phyloP scores from a whole-genome alignment of 1,140 invertebrate genomes.

The Halyomorpha halys region DNA sequence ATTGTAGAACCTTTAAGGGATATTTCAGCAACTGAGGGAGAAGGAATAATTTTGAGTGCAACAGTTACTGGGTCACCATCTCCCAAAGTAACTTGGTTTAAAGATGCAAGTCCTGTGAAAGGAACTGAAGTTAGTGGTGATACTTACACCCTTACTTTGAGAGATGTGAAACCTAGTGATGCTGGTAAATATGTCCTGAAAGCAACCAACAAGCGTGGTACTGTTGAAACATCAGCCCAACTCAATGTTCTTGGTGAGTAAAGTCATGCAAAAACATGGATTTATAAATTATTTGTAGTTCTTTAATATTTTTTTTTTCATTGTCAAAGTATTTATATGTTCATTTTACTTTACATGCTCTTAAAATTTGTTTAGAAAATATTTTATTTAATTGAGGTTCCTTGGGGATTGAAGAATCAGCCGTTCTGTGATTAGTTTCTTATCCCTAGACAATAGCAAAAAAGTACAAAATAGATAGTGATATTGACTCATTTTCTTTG shows the following conservation, averaged over 20 bases:
- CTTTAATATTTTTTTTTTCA: too few relatives aligned
- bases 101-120: slow-evolving; percentile 55
- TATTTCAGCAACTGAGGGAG: slow-evolving; percentile 62
- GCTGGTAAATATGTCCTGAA: slow-evolving; percentile 68
- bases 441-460: too few relatives aligned
- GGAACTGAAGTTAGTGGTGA: slow-evolving; percentile 28
- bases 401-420: too few relatives aligned
- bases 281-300: too few relatives aligned
- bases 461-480: too few relatives aligned
- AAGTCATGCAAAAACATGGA: too few relatives aligned
- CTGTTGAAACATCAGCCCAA: slow-evolving; percentile 58
- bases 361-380: too few relatives aligned
- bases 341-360: too few relatives aligned
- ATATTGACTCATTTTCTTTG: too few relatives aligned
- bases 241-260: slow-evolving; percentile 68
- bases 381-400: too few relatives aligned
- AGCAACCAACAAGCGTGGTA: slow-evolving; percentile 67
- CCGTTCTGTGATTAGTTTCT: too few relatives aligned
- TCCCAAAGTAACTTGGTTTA: slow-evolving; percentile 68
- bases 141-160: slow-evolving; percentile 52
- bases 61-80: slow-evolving; percentile 70
- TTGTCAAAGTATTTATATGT: too few relatives aligned
- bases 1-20: slow-evolving; percentile 66
- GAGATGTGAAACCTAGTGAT: slow-evolving; percentile 50
- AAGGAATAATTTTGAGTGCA: slow-evolving; percentile 59